A percentile compares a stretch with the other conserved stretches of the same genome.
Conservation (phyloP, 2,113 vertebrate species). For the Oncorhynchus masou region DNA sequence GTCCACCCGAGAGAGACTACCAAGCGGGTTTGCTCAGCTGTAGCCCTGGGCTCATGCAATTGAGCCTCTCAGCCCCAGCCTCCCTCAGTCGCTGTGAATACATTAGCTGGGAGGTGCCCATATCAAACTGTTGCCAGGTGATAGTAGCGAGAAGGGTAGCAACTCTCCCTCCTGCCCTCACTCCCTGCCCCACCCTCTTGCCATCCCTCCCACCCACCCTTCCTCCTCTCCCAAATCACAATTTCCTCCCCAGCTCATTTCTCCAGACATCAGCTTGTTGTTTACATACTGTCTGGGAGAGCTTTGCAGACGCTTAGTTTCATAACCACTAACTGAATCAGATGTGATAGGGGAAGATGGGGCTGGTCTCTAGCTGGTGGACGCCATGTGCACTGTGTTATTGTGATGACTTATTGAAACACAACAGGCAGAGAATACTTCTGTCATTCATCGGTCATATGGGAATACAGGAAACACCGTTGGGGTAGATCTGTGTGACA, state of each 20-base stretch:
- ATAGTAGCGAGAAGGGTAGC: constrained; percentile 20
- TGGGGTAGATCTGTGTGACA: no score
- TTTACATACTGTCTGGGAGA: constrained; percentile 62
- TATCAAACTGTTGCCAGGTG: constrained; percentile 64
- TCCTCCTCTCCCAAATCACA: not conserved
- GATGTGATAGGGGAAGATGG: constrained; percentile 34
- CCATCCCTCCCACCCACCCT: constrained; percentile 4
- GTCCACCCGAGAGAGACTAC: not conserved
- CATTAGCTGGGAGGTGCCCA: constrained; percentile 51
- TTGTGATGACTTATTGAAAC: constrained; percentile 5
- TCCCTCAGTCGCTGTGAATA: constrained; percentile 28
- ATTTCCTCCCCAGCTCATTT: constrained; percentile 51
- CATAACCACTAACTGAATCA: constrained; percentile 62
- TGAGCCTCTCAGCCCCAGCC: constrained; percentile 29
- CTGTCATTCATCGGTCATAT: not conserved
- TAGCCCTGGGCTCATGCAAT: constrained; percentile 38
- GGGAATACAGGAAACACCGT: not conserved
- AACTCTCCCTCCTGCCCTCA: constrained; percentile 14
- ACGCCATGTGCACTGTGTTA: constrained; percentile 17
- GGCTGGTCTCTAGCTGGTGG: constrained; percentile 23
- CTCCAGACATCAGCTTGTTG: constrained; percentile 52
- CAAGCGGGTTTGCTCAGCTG: constrained; percentile 49
- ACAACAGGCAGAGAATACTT: not conserved
- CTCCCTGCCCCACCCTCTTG: constrained; percentile 13
- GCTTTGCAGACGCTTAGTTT: constrained; percentile 60